phyloP scores from a whole-genome alignment of 2,888 invertebrate species.

The Teinopalpus imperialis region DNA sequence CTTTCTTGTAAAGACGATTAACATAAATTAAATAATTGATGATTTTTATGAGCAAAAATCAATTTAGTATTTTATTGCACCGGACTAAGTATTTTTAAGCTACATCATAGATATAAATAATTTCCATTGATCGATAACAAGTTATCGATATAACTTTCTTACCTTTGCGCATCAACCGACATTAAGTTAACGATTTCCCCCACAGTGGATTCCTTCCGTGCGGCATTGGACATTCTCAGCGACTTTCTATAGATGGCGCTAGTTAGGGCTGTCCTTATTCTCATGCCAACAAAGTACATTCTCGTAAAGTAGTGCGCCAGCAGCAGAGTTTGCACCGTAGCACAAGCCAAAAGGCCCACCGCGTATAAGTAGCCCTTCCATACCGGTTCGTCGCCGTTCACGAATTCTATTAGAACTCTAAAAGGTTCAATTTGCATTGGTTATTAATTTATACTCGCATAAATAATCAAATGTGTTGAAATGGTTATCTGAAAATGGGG shows the following conservation, averaged over 20 bases:
- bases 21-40: too few species aligned
- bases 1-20: too few species aligned
- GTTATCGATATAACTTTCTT: slow-evolving; percentile 23
- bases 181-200: slow-evolving; percentile 96
- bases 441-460: slow-evolving; percentile 13
- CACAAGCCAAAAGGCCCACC: slow-evolving; percentile 86
- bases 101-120: too few species aligned
- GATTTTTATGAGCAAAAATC: too few species aligned
- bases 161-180: slow-evolving; percentile 94
- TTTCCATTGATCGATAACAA: too few species aligned
- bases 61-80: too few species aligned
- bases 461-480: background rate
- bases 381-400: slow-evolving; percentile 80
- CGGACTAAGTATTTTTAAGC: too few species aligned
- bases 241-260: slow-evolving; percentile 95
- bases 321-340: slow-evolving; percentile 90
- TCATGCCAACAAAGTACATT: slow-evolving; percentile 95
- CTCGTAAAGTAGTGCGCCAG: slow-evolving; percentile 95
- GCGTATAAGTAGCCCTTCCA: slow-evolving; percentile 96
- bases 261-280: slow-evolving; percentile 93
- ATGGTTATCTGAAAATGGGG: too few species aligned
- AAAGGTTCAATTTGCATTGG: slow-evolving; percentile 6
- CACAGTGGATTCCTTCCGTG: slow-evolving; percentile 91
- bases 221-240: slow-evolving; percentile 88
- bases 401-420: slow-evolving; percentile 88